phyloP scores from a whole-genome alignment of 2,888 invertebrate species.

The Phortica magna region DNA sequence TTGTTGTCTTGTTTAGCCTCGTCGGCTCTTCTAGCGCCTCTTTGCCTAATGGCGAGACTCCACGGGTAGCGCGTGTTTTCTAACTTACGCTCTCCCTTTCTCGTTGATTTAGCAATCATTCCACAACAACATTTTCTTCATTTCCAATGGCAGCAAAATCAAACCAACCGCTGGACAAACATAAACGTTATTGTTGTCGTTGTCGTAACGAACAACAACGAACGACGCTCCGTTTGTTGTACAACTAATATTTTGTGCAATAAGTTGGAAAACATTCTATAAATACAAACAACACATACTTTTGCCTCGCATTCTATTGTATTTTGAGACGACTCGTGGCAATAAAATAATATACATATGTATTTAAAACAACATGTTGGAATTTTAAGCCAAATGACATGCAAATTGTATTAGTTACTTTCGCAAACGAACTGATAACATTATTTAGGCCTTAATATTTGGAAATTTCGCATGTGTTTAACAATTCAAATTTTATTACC shows the following conservation, averaged over 20 bases:
- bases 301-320: too few relatives aligned
- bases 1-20: conserved; percentile 1
- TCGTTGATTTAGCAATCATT: background rate
- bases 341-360: too few relatives aligned
- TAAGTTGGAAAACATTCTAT: background rate
- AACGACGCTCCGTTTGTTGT: background rate
- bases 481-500: too few relatives aligned
- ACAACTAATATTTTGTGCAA: background rate
- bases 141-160: background rate
- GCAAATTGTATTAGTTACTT: too few relatives aligned
- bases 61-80: background rate
- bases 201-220: background rate
- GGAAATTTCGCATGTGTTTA: too few relatives aligned
- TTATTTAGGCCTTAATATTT: too few relatives aligned
- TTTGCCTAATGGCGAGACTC: background rate
- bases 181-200: conserved; percentile 14
- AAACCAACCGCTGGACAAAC: background rate
- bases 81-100: background rate
- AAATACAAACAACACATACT: too few relatives aligned
- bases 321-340: too few relatives aligned
- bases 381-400: too few relatives aligned
- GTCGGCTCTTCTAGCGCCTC: background rate
- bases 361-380: too few relatives aligned
- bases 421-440: too few relatives aligned
- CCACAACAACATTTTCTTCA: background rate